Base-by-base conservation (phyloP, 1,140 invertebrate genomes). In the Acromyrmex echinatior region DNA sequence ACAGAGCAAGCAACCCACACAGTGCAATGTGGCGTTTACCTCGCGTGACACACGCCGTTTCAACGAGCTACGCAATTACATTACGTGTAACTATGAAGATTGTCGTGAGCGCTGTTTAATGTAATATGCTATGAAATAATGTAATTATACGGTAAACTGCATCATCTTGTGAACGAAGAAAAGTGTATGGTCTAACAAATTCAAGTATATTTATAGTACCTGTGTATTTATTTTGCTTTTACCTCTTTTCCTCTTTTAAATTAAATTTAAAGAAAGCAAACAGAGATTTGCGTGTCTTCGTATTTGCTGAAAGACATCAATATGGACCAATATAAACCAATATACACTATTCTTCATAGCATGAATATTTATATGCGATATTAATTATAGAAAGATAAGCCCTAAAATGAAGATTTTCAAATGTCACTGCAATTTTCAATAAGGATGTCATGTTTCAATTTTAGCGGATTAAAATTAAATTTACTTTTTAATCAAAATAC, bases 1-100 rank as follows among this genome's bases (percentile, higher is more conserved):
- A 80, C 77, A 53, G 45, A 53, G 77, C 77, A 53, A 80, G 77
- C 77, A 53, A 68, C 77, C 62, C 62, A 35, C 25, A 62, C 76
- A 65, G 60, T 51, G 45, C 77, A 65, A 65, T 65, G 60, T 51
- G 60, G 62, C 77, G 77, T 66, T 80, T 80, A 80, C 77, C 62
- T 80, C 49, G 62, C 77, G 77, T 80, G 77, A 80, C 62, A 80
- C 56, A 62, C 68, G 80, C 65, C 68, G 80, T 82, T 82, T 82
- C 80, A 82, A 73, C 66, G 66, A 73, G 68, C 80, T 73, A 82
- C 80, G 65, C 80, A 82, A 82, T 82, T 82, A 73, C 68, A 82
- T 82, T 82, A 82, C 53, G 51, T 73, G 51, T 60, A 58, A 62
- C 80, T 82, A 73, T 60, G 66, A 82, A 82, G 68, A 73, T 73